Percentiles rank a stretch among this genome's conserved stretches.
These are phyloP conservation scores for Cephus spinipes DNA, from an alignment of 2,888 invertebrate species.

Conservation along the genomic window DNA sequence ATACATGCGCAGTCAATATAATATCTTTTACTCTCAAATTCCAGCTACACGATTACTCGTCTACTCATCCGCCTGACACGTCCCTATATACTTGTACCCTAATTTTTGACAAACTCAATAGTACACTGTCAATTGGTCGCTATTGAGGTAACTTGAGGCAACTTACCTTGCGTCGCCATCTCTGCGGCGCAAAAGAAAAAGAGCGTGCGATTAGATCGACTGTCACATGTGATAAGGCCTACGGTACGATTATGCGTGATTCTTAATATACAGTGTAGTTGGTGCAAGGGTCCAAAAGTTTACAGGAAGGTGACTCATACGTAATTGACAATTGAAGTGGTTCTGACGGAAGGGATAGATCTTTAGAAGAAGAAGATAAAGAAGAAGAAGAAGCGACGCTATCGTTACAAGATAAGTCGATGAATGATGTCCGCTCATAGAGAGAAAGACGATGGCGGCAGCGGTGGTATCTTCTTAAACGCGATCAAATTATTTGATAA, in stretches of 20 bases:
- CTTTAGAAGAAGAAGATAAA: not conserved
- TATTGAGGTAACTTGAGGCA: constrained; percentile 29
- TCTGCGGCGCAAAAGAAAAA: constrained; percentile 62
- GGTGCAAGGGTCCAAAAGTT: not conserved
- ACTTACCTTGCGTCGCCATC: constrained; percentile 64
- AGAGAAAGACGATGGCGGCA: too few relatives aligned
- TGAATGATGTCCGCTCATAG: too few relatives aligned
- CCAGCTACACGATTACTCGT: not conserved
- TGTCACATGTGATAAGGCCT: not conserved
- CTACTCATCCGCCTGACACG: not conserved
- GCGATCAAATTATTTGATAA: constrained; percentile 47
- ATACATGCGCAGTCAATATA: not conserved
- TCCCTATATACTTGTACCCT: not conserved
- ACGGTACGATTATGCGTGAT: not conserved
- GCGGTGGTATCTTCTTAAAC: not conserved
- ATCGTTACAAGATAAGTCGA: too few relatives aligned
- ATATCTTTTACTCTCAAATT: not conserved
- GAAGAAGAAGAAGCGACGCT: not conserved
- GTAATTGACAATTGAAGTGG: not conserved
- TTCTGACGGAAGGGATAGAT: not conserved
- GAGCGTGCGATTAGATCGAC: constrained; percentile 48
- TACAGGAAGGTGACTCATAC: not conserved
- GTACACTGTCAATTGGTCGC: not conserved
- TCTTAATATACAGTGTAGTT: not conserved
- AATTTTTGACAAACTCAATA: not conserved